Base-by-base conservation (phyloP, 1,140 invertebrate genomes). In the Hydropsyche tenuis region DNA sequence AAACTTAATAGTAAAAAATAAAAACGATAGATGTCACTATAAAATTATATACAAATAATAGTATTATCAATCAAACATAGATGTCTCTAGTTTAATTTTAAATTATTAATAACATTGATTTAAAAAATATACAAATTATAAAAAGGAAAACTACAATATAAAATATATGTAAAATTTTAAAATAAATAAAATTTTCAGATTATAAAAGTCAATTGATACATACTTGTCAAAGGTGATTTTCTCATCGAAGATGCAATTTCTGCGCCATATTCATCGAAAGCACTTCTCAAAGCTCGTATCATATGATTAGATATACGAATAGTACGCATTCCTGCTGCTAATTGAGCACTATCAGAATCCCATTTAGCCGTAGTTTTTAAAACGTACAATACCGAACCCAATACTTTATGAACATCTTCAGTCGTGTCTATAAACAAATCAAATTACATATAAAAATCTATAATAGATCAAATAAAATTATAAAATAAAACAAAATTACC, bases 251-350 rank as follows among this genome's bases (percentile, higher is more conserved):
- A 74, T 51, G 43, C 72, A 42, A 77, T 77, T 66, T 77, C 76
- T 23, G 76, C 46, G 0, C 76, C 73, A 51, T 75, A 74, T 23
- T 77, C 64, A 69, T 77, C 73, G 37, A 75, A 75, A 18, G 76
- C 76, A 5, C 62, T 60, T 56, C 76, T 53, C 20, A 77, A 46
- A 23, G 46, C 76, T 37, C 76, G 71, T 48, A 73, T 75, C 14
- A 77, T 68, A 48, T 77, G 69, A 53, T 56, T 74, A 18, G 72
- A 71, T 11, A 77, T 71, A 23, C 76, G 69, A n/a, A 73, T 66
- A 27, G 63, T 75, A 6, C 73, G 20, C 14, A 77, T 71, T 7
- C 71, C 73, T 7, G 70, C 53, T 16, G 73, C 76, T 37, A 77
- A 20, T 45, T 73, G 70, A 9, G 73, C 62, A 48, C 70, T 72